Evolutionary conservation across 1,140 invertebrate species (phyloP).

Genomic region (Dendrolimus punctatus): DNA sequence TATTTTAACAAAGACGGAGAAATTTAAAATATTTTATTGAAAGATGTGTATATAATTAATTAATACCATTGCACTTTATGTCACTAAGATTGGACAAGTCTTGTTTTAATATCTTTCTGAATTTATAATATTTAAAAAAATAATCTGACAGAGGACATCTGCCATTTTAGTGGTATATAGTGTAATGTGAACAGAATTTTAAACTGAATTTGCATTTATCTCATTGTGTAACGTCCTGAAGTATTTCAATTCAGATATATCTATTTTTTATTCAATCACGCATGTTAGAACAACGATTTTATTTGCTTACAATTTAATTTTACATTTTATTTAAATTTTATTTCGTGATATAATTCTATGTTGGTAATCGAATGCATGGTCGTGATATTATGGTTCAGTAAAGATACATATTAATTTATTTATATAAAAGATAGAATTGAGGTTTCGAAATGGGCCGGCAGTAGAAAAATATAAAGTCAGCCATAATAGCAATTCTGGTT

Average conservation of each 20-base stretch:
- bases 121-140: conserved; percentile 1
- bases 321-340: conserved; percentile 30
- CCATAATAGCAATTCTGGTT: too few species aligned
- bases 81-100: too few species aligned
- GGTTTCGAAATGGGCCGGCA: too few species aligned
- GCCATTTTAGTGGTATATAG: neutral
- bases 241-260: conserved; percentile 12
- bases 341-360: conserved; percentile 40
- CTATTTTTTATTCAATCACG: conserved; percentile 20
- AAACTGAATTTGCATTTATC: conserved; percentile 50
- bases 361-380: conserved; percentile 33
- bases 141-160: too few species aligned
- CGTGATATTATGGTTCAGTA: conserved; percentile 35
- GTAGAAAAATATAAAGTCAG: too few species aligned
- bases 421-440: too few species aligned
- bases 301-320: conserved; percentile 35
- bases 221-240: conserved; percentile 7
- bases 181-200: conserved; percentile 1
- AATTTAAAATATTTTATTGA: conserved; percentile 1
- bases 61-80: too few species aligned
- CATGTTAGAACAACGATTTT: conserved; percentile 56
- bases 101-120: conserved; percentile 11
- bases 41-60: too few species aligned
- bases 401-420: too few species aligned
- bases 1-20: neutral